Percentiles rank a stretch among this genome's conserved stretches.
Conservation (phyloP, 2,113 vertebrate genomes). For the Dascyllus trimaculatus region DNA sequence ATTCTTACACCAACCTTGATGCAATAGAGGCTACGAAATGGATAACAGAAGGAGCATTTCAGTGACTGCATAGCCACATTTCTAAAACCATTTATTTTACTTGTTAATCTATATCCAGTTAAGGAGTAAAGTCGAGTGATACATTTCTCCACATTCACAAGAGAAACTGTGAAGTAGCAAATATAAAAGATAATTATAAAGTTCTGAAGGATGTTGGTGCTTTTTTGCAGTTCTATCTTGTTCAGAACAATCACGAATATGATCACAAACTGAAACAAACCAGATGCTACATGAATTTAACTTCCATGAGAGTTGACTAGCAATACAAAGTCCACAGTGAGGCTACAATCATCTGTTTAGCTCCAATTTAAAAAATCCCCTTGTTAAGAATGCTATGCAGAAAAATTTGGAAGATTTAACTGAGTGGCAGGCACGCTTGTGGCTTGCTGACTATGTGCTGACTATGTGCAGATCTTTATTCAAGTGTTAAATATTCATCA, state of each 20-base stretch:
- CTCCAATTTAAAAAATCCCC: not conserved
- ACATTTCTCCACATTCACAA: not conserved
- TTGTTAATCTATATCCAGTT: too few relatives aligned
- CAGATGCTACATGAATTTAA: too few relatives aligned
- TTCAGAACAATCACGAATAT: not conserved
- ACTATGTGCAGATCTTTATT: not conserved
- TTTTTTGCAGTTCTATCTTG: not conserved
- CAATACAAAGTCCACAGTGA: too few relatives aligned
- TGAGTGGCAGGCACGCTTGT: not conserved
- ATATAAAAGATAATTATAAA: not conserved
- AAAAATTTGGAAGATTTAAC: not conserved
- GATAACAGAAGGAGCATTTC: too few relatives aligned
- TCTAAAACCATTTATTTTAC: too few relatives aligned
- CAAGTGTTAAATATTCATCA: slow-evolving; percentile 20
- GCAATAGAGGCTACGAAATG: too few relatives aligned
- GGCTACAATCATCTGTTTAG: too few relatives aligned
- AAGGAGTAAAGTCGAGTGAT: not conserved
- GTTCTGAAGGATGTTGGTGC: not conserved
- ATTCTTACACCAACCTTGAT: too few relatives aligned
- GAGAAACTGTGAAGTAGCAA: too few relatives aligned
- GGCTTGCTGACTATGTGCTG: not conserved
- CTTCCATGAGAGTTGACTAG: too few relatives aligned
- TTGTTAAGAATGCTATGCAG: slow-evolving; percentile 1
- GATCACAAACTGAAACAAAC: too few relatives aligned
- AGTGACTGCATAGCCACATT: too few relatives aligned